Evolutionary conservation across 2,113 vertebrate species (phyloP), one percentile per base, ranked within the genome.

Genomic region (Halichoerus grypus): DNA sequence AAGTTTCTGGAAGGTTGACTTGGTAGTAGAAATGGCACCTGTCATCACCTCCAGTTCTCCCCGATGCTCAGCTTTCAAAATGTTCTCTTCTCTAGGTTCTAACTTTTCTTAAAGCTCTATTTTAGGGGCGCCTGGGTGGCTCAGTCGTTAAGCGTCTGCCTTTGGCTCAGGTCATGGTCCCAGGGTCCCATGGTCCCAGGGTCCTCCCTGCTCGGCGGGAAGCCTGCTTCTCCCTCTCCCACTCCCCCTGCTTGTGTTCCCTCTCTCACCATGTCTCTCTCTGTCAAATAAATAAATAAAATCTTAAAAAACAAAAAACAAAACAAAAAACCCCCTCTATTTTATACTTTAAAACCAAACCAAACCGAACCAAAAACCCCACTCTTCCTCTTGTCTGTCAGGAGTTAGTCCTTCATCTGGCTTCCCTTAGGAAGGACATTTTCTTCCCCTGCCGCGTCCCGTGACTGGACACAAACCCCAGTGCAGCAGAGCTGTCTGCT

Each of bases 51-150:
- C 39, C 15, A 19, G 24, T 53, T 24, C 67, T 24, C 21, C 16
- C 49, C 59, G 55, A 22, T 31, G 1, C 13, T 90, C 6, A 13
- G 51, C 18, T 42, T 76, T 57, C 18, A 74, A 51, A 81, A 61
- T 65, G 63, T 4, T 39, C 53, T 79, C 13, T 63, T 81, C 28
- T 36, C 10, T 55, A 42, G 36, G 61, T 92, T 57, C 42, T 87
- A 82, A 69, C 4, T 51, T 91, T 72, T 46, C 59, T 91, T 51
- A 69, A 71, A 95, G 72, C 31, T 31, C n/a, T 31, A 65, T 65
- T 65, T 4, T 1, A 18, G 16, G 53, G 16, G 53, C 14, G 4
- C 53, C 53, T 55, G 16, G 15, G 53, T 55, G 53, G 53, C 16
- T 14, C 53, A 55, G 53, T 16, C 14, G 53, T 55, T 55, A 16